phyloP scores from a whole-genome alignment of 2,888 invertebrate genomes.

The Thymelicus lineola region DNA sequence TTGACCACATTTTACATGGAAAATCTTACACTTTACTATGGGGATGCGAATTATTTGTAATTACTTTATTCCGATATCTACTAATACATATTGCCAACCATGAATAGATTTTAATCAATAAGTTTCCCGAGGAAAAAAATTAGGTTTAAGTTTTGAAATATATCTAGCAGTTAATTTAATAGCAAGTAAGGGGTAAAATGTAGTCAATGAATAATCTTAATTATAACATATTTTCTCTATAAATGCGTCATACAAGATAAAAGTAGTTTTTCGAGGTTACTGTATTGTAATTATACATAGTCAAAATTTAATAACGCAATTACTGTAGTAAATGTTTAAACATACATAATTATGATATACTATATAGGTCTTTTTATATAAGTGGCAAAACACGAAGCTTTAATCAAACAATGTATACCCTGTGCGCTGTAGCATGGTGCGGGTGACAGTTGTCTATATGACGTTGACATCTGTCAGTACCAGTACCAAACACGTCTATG shows the following conservation, averaged over 20 bases:
- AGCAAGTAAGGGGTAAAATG: slow-evolving; percentile 8
- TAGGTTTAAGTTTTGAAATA: too few relatives aligned
- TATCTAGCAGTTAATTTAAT: background rate
- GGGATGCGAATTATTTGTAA: too few relatives aligned
- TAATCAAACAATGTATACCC: background rate
- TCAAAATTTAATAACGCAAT: slow-evolving; percentile 3
- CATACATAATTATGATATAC: background rate
- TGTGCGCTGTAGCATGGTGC: too few relatives aligned
- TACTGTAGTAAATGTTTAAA: background rate
- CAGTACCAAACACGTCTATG: too few relatives aligned
- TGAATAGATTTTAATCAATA: too few relatives aligned
- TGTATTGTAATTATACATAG: slow-evolving; percentile 11
- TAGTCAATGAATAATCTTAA: slow-evolving; percentile 11
- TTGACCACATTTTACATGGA: slow-evolving; percentile 23
- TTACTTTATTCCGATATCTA: too few relatives aligned
- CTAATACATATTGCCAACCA: too few relatives aligned
- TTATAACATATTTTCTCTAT: slow-evolving; percentile 1
- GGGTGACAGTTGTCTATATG: too few relatives aligned
- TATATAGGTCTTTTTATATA: too few relatives aligned
- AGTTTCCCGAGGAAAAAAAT: too few relatives aligned
- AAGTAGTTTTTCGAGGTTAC: background rate
- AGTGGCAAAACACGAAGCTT: background rate
- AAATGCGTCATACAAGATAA: slow-evolving; percentile 22
- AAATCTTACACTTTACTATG: too few relatives aligned
- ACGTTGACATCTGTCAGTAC: too few relatives aligned